These are phyloP conservation scores for Hetaerina titia DNA, from an alignment of 2,888 invertebrate genomes.

Conservation along the genomic window DNA sequence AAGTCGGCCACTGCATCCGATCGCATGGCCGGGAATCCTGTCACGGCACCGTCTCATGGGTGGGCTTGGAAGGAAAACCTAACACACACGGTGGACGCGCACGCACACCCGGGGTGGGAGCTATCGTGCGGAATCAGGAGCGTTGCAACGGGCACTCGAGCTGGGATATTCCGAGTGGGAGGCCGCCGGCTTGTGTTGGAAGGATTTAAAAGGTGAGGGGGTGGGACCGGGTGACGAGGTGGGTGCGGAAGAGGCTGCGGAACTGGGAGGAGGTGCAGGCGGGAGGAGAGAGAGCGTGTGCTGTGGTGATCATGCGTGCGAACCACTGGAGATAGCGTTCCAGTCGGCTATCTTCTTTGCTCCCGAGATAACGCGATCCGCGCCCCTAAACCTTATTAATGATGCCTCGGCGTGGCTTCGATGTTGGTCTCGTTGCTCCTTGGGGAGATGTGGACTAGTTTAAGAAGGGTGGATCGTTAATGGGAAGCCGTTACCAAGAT, in stretches of 20 bases:
- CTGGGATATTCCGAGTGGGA: not conserved
- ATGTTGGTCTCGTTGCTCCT: not conserved
- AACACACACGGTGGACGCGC: not conserved
- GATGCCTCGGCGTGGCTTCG: not conserved
- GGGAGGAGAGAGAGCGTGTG: not conserved
- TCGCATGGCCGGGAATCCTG: not conserved
- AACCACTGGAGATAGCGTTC: slow-evolving; percentile 16
- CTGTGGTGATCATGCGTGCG: slow-evolving; percentile 7
- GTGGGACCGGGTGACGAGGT: not conserved
- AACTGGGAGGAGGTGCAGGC: slow-evolving; percentile 12
- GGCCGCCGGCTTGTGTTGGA: not conserved
- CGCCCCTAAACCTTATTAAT: not conserved
- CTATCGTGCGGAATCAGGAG: slow-evolving; percentile 27
- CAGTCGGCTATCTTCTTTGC: not conserved
- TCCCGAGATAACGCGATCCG: slow-evolving; percentile 16
- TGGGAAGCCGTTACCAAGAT: not conserved
- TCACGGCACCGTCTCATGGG: not conserved
- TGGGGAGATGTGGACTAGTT: not conserved
- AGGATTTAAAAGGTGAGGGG: not conserved
- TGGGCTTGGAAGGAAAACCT: not conserved
- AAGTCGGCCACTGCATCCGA: not conserved
- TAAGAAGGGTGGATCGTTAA: not conserved
- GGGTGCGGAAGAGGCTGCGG: not conserved
- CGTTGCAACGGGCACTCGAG: not conserved
- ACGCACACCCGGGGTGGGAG: not conserved